Evolutionary conservation across 1,140 invertebrate genomes (phyloP), one percentile per base, ranked within the genome.

Genomic region (Brachionus calyciflorus): DNA sequence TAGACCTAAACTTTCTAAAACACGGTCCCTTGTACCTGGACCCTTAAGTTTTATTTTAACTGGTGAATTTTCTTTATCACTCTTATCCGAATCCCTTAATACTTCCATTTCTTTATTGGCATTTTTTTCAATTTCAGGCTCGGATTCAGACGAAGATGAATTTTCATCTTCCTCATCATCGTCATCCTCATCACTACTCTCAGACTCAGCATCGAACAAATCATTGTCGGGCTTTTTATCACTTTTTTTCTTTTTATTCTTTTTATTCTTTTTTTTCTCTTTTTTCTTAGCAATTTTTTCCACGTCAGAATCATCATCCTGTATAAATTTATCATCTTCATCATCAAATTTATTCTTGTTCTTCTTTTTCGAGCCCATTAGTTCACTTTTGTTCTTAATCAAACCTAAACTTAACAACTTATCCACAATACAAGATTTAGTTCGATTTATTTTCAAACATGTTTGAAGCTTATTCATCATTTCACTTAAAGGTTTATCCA

Each of bases 391-490:
- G 26, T 26, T 51, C 10, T 73, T 55, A 26, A 73, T 55, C 0
- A 73, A 24, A 24, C 69, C 69, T 30, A 73, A 40, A 19, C 24
- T 55, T 33, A 55, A 49, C 19, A 73, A 28, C 14, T 73, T 73
- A 49, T 73, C 69, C 28, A 33, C 51, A 4, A 73, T 73, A 12
- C 30, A 40, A 51, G 46, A 55, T 24, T 73, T 73, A 12, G 28
- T 51, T 73, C 69, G 46, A 19, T 73, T 73, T 55, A 73, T 55
- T 33, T 53, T 73, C 30, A 73, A 41, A 51, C 69, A 73, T 24
- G 51, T 37, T 21, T 51, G 46, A 21, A 73, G 14, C 21, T 51
- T 49, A 12, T 12, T 49, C 46, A 73, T 49, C 69, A 73, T 49
- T 40, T 73, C 51, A 40, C 24, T 33, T 19, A 73, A 37, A 24